Percentiles rank a stretch among this genome's conserved stretches.
Evolutionary conservation across 2,113 vertebrate genomes (phyloP).

Genomic region (Vulpes lagopus): DNA sequence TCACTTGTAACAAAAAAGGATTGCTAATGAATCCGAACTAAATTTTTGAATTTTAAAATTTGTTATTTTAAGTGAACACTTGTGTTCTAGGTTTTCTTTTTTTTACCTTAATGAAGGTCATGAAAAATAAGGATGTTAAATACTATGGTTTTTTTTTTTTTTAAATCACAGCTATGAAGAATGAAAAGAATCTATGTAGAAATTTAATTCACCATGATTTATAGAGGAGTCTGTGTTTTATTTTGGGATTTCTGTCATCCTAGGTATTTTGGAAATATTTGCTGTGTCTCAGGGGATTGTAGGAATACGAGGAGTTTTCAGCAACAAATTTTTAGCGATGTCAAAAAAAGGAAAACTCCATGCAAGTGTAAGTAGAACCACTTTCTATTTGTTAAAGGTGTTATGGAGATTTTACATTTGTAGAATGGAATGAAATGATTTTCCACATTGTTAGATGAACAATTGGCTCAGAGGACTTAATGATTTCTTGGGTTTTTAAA

Average conservation of each 20-base stretch:
- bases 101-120: not conserved
- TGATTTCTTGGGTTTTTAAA: not conserved
- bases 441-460: not conserved
- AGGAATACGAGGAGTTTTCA: constrained; percentile 98
- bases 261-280: constrained; percentile 99
- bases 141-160: not conserved
- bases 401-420: constrained; percentile 26
- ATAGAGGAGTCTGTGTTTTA: constrained; percentile 88
- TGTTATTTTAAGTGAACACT: constrained; percentile 41
- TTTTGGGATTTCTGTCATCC: constrained; percentile 92
- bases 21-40: not conserved
- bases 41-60: constrained; percentile 42
- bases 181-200: constrained; percentile 44
- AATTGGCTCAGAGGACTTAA: constrained; percentile 9
- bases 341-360: constrained; percentile 98
- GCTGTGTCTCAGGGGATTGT: constrained; percentile 98
- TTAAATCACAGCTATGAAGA: not conserved
- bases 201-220: constrained; percentile 72
- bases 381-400: constrained; percentile 77
- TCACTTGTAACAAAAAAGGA: not conserved
- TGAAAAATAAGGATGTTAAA: not conserved
- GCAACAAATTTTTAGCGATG: constrained; percentile 99
- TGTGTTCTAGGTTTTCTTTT: not conserved
- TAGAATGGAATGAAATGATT: not conserved
- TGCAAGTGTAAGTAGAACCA: constrained; percentile 93